Percentiles rank a stretch among this genome's conserved stretches.
Evolutionary conservation across 2,888 invertebrate species (phyloP).

Genomic region (Andrena camellia): DNA sequence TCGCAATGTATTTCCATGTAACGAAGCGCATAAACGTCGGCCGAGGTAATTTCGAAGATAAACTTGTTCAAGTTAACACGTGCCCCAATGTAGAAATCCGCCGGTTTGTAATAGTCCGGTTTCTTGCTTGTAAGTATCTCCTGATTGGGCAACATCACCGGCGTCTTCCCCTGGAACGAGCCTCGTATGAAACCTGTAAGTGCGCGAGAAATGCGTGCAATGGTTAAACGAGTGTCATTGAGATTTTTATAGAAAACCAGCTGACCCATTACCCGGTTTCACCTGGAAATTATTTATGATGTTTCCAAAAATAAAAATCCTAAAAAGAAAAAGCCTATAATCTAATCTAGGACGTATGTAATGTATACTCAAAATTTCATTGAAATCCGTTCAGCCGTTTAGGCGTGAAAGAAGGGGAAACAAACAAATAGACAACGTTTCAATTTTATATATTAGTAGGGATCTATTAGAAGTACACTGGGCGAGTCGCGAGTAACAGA

Average conservation of each 20-base stretch:
- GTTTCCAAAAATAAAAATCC: no score
- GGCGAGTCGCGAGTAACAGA: no score
- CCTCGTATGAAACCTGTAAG: conserved; percentile 83
- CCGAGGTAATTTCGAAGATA: conserved; percentile 91
- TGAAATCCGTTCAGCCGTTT: no score
- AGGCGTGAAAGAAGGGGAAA: no score
- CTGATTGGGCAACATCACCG: conserved; percentile 91
- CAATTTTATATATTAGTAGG: no score
- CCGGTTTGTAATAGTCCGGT: conserved; percentile 91
- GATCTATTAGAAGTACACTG: no score
- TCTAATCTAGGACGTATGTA: no score
- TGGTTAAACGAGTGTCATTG: not conserved
- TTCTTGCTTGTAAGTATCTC: conserved; percentile 90
- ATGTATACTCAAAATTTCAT: no score
- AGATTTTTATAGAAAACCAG: not conserved
- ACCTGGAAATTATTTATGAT: no score
- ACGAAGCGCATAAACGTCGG: conserved; percentile 94
- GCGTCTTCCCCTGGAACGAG: conserved; percentile 89
- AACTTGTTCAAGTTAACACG: conserved; percentile 92
- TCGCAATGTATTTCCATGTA: conserved; percentile 93
- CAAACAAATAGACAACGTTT: no score
- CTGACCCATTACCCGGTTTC: no score
- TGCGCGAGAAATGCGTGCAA: not conserved
- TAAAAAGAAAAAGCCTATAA: no score
- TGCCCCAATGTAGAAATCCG: conserved; percentile 95